Evolutionary conservation across 2,888 invertebrate genomes (phyloP).

Genomic region (Desoria tigrina): DNA sequence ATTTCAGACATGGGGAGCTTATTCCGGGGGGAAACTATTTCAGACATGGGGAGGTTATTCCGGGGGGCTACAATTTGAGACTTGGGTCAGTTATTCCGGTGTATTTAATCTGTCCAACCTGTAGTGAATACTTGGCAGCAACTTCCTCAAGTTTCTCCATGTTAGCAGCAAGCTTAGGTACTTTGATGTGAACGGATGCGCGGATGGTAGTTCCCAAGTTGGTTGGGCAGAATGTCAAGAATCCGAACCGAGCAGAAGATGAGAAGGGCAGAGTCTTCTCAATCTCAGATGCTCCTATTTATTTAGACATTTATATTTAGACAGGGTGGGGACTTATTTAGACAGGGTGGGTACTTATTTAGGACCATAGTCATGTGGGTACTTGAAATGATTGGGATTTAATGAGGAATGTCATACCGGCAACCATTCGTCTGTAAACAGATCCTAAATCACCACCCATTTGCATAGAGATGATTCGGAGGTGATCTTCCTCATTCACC

Average conservation of each 20-base stretch:
- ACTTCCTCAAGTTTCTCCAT: constrained; percentile 59
- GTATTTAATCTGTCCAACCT: too few relatives aligned
- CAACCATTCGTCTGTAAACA: constrained; percentile 46
- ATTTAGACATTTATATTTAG: too few relatives aligned
- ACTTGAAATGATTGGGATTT: too few relatives aligned
- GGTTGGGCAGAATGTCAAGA: constrained; percentile 64
- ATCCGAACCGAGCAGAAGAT: constrained; percentile 62
- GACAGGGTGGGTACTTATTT: too few relatives aligned
- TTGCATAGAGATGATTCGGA: constrained; percentile 97
- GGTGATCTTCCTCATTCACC: constrained; percentile 98
- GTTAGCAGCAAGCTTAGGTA: constrained; percentile 60
- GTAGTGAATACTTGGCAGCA: constrained; percentile 61
- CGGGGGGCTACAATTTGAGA: too few relatives aligned
- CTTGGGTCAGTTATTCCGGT: too few relatives aligned
- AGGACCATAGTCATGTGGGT: too few relatives aligned
- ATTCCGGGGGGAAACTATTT: too few relatives aligned
- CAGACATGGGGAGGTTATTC: too few relatives aligned
- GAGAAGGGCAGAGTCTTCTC: constrained; percentile 60
- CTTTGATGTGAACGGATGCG: constrained; percentile 63
- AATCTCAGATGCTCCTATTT: constrained; percentile 55
- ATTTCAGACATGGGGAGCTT: too few relatives aligned
- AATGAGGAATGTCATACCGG: too few relatives aligned
- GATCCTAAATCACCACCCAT: constrained; percentile 48
- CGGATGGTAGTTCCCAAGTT: constrained; percentile 65
- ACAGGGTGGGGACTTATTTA: too few relatives aligned